A percentile compares a stretch with the other conserved stretches of the same genome.
phyloP scores from a whole-genome alignment of 2,113 vertebrate species.

The Otis tarda region DNA sequence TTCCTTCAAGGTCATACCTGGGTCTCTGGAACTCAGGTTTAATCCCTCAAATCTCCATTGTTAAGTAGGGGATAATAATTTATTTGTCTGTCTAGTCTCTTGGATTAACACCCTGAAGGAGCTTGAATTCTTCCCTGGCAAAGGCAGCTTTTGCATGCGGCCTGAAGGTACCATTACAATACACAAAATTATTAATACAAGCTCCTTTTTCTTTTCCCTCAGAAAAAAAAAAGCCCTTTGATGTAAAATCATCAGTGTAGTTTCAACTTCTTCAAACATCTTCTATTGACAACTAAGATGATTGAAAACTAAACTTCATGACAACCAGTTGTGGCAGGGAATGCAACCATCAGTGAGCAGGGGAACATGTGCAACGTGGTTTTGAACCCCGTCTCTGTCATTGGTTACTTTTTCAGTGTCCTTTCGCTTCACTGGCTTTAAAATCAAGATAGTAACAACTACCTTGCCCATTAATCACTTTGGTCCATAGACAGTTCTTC shows the following conservation, averaged over 20 bases:
- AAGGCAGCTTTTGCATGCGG: background rate
- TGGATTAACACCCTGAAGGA: background rate
- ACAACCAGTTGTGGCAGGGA: background rate
- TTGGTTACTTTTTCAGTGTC: background rate
- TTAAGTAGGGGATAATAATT: constrained; percentile 26
- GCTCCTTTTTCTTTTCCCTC: background rate
- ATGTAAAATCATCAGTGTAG: background rate
- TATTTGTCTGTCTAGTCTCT: background rate
- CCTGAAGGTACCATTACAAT: background rate
- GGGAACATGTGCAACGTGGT: rapidly evolving
- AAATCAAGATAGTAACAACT: background rate
- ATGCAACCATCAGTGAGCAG: background rate
- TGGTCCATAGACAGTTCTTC: background rate
- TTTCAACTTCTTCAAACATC: background rate
- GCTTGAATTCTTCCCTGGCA: background rate
- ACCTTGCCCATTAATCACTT: background rate
- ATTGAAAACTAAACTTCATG: background rate
- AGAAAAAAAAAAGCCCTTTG: background rate
- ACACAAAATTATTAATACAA: background rate
- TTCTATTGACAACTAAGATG: background rate
- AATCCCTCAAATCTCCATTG: background rate
- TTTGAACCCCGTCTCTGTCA: background rate
- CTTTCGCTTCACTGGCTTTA: background rate
- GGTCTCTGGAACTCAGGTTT: background rate
- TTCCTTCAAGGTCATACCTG: constrained; percentile 9